These are phyloP conservation scores for Mystacornis crossleyi DNA, from an alignment of 2,113 vertebrate genomes.

Conservation along the genomic window DNA sequence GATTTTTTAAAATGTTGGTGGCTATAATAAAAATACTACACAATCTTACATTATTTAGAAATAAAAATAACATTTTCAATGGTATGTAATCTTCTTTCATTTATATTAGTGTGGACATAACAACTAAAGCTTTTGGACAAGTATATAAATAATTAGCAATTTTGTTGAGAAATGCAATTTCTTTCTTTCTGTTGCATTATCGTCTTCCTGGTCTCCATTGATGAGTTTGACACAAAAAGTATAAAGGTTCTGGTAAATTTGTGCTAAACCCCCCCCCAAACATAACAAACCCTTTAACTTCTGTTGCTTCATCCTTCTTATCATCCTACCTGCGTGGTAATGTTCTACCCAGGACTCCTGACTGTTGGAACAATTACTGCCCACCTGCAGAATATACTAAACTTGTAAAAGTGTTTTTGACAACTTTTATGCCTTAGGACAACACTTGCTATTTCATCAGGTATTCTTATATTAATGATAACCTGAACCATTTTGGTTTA, in stretches of 20 bases:
- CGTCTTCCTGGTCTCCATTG: neutral
- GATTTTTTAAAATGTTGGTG: neutral
- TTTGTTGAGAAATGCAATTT: neutral
- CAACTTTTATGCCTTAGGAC: neutral
- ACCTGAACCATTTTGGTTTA: neutral
- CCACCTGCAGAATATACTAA: neutral
- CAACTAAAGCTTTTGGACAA: neutral
- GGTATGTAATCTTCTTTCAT: neutral
- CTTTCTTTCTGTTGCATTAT: neutral
- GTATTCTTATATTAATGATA: neutral
- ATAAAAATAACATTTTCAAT: neutral
- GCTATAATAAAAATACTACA: neutral
- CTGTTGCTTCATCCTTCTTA: neutral
- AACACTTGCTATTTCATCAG: neutral
- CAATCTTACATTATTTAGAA: neutral
- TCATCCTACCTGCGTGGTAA: neutral
- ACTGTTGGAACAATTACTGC: neutral
- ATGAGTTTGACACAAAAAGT: neutral
- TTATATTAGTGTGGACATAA: neutral
- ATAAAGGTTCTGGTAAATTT: neutral
- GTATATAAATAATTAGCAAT: neutral
- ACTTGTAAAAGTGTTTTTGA: neutral
- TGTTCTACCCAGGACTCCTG: neutral
- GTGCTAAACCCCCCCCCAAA: fast-evolving
- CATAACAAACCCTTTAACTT: neutral